These are phyloP conservation scores for Helicoverpa armigera DNA, from an alignment of 1,140 invertebrate genomes.

Conservation along the genomic window DNA sequence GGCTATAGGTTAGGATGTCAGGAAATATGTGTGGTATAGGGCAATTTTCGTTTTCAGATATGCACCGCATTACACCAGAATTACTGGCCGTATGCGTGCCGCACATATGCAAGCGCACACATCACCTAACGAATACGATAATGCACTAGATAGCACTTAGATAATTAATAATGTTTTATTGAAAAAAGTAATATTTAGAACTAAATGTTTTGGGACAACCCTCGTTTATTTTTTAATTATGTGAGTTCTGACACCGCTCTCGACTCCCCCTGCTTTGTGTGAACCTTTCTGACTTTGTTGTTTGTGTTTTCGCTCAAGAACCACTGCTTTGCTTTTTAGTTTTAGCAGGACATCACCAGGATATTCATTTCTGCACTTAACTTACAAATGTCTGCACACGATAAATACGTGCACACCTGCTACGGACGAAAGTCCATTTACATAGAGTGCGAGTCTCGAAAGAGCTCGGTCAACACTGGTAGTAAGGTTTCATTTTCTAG, in stretches of 20 bases:
- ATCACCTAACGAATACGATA: conserved; percentile 84
- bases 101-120: conserved; percentile 86
- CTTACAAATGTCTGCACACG: conserved; percentile 36
- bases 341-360: conserved; percentile 58
- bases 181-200: conserved; percentile 78
- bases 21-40: conserved; percentile 86
- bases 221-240: conserved; percentile 80
- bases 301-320: conserved; percentile 58
- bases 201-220: conserved; percentile 86
- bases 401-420: conserved; percentile 40
- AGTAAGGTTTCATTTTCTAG: conserved; percentile 38
- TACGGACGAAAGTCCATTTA: conserved; percentile 42
- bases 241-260: conserved; percentile 81
- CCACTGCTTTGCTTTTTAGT: conserved; percentile 54
- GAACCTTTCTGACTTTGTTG: conserved; percentile 61
- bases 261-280: conserved; percentile 77
- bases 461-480: conserved; percentile 38
- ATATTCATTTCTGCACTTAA: conserved; percentile 34
- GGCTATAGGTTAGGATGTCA: conserved; percentile 77
- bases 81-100: conserved; percentile 86
- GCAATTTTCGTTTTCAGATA: conserved; percentile 87
- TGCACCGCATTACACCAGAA: conserved; percentile 86
- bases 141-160: conserved; percentile 86
- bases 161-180: conserved; percentile 78
- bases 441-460: conserved; percentile 31